Conservation (phyloP, 2,888 invertebrate genomes). For the Drosophila diplacantha region DNA sequence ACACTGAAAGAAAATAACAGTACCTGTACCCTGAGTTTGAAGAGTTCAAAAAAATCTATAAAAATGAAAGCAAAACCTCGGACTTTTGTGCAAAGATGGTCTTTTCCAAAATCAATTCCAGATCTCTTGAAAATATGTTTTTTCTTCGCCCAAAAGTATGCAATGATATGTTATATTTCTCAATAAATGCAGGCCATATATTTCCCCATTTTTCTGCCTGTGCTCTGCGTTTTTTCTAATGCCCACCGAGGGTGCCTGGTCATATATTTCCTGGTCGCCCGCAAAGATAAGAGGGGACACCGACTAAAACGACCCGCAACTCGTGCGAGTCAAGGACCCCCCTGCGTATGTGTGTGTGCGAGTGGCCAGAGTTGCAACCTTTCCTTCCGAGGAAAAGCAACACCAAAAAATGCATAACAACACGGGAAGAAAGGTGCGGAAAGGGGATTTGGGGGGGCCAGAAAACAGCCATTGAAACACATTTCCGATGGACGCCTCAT, state of each 20-base stretch:
- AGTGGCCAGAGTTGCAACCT: slow-evolving; percentile 62
- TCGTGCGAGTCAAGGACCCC: slow-evolving; percentile 36
- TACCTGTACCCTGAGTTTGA: not conserved
- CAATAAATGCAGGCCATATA: not conserved
- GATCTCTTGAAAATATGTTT: not conserved
- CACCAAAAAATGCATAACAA: slow-evolving; percentile 26
- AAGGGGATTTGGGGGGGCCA: slow-evolving; percentile 13
- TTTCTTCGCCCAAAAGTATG: not conserved
- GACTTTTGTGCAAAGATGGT: not conserved
- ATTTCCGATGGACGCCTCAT: slow-evolving; percentile 67
- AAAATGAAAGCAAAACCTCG: not conserved
- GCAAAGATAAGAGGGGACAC: slow-evolving; percentile 61
- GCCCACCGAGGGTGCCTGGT: slow-evolving; percentile 56
- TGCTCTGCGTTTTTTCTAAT: slow-evolving; percentile 48
- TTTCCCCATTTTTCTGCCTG: slow-evolving; percentile 2
- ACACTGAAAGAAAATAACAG: not conserved
- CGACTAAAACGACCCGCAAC: slow-evolving; percentile 40
- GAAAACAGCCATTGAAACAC: slow-evolving; percentile 59
- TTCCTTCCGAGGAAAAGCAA: slow-evolving; percentile 18
- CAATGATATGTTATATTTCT: not conserved
- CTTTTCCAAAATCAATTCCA: no score
- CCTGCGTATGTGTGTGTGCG: slow-evolving; percentile 5
- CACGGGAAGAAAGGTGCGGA: slow-evolving; percentile 1
- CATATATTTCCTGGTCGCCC: slow-evolving; percentile 67
- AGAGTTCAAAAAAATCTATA: not conserved